These are phyloP conservation scores for Sesia bembeciformis DNA, from an alignment of 2,888 invertebrate genomes.

Conservation along the genomic window DNA sequence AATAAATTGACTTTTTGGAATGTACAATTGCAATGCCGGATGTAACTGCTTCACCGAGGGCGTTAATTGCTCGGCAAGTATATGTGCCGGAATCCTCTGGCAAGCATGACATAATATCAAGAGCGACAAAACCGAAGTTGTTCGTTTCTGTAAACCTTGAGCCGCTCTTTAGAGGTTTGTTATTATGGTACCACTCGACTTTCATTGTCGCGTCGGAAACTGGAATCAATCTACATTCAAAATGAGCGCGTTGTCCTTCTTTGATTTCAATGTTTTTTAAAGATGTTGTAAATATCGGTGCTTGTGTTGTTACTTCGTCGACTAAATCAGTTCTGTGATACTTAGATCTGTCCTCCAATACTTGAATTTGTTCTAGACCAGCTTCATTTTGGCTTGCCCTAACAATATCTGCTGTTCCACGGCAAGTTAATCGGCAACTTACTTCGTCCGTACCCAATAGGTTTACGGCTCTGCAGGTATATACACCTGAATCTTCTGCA, in stretches of 20 bases:
- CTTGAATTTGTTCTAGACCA: slow-evolving; percentile 91
- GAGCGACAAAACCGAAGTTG: slow-evolving; percentile 97
- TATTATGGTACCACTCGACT: slow-evolving; percentile 97
- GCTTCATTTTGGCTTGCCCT: slow-evolving; percentile 91
- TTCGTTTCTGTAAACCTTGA: slow-evolving; percentile 96
- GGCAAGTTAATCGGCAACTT: slow-evolving; percentile 80
- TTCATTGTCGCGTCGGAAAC: slow-evolving; percentile 95
- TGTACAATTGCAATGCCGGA: slow-evolving; percentile 90
- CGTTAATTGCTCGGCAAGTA: slow-evolving; percentile 93
- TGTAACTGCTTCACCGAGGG: slow-evolving; percentile 93
- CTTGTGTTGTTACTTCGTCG: slow-evolving; percentile 91
- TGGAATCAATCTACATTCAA: slow-evolving; percentile 94
- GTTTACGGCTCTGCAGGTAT: slow-evolving; percentile 95
- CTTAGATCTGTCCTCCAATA: slow-evolving; percentile 87
- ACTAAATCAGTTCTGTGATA: slow-evolving; percentile 83
- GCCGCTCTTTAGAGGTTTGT: slow-evolving; percentile 90
- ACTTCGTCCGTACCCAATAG: slow-evolving; percentile 92
- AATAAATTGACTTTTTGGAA: slow-evolving; percentile 88
- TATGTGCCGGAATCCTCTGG: slow-evolving; percentile 98
- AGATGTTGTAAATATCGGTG: slow-evolving; percentile 94
- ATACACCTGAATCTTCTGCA: slow-evolving; percentile 95
- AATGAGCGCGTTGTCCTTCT: slow-evolving; percentile 95
- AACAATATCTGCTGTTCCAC: slow-evolving; percentile 85
- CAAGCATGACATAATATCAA: slow-evolving; percentile 96
- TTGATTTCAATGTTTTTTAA: slow-evolving; percentile 93